phyloP scores from a whole-genome alignment of 2,888 invertebrate species.

The Drosophila meridiana region DNA sequence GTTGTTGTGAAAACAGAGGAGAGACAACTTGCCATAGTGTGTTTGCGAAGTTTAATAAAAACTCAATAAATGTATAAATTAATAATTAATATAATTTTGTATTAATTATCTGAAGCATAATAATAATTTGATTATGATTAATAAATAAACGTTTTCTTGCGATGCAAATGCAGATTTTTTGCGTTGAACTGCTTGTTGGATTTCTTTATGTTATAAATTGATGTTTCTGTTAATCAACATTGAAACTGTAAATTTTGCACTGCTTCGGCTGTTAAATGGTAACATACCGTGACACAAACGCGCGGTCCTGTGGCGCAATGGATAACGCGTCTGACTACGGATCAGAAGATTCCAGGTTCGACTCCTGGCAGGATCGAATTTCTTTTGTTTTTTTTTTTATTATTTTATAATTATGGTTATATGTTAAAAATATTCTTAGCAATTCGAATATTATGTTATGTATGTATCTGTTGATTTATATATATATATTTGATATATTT shows the following conservation, averaged over 20 bases:
- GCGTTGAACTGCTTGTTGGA: neutral
- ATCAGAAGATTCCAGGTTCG: constrained; percentile 85
- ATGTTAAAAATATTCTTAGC: neutral
- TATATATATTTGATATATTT: neutral
- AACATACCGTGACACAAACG: accelerated
- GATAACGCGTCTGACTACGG: constrained; percentile 85
- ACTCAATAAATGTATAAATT: neutral
- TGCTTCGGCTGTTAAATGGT: constrained; percentile 12
- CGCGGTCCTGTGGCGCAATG: constrained; percentile 73
- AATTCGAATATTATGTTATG: too few species aligned
- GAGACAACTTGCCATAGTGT: neutral
- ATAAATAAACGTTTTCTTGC: neutral
- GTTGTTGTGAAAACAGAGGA: neutral
- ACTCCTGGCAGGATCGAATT: constrained; percentile 84
- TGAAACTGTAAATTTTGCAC: neutral
- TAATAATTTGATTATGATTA: neutral
- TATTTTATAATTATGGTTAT: neutral
- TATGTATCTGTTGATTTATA: neutral
- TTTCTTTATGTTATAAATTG: constrained; percentile 21
- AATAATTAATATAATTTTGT: neutral
- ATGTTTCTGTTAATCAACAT: neutral
- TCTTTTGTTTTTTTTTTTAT: neutral
- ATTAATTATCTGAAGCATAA: too few species aligned
- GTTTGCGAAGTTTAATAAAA: neutral
- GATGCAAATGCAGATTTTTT: too few species aligned